Percentiles rank a stretch among this genome's conserved stretches.
These are phyloP conservation scores for Caenorhabditis sulstoni DNA, from an alignment of 2,888 invertebrate genomes.

Conservation along the genomic window DNA sequence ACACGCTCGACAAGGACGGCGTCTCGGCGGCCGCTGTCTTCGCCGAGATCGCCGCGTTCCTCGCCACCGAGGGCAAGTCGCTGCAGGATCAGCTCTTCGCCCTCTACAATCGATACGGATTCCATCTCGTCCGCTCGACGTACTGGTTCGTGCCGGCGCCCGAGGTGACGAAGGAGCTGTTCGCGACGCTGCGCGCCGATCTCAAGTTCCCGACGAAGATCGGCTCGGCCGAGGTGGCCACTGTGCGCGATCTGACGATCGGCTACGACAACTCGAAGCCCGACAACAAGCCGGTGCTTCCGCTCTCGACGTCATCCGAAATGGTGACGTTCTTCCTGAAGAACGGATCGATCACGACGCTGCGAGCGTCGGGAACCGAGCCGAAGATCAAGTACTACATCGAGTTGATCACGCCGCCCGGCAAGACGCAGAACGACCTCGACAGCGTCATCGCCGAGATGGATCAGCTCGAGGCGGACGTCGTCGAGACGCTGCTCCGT, in stretches of 20 bases:
- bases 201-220: constrained; percentile 82
- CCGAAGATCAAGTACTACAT: constrained; percentile 99
- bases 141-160: constrained; percentile 85
- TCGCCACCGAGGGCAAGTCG: constrained; percentile 82
- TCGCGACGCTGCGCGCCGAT: constrained; percentile 72
- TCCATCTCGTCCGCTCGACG: constrained; percentile 90
- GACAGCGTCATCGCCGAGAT: constrained; percentile 70
- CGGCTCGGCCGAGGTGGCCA: constrained; percentile 83
- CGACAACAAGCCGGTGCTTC: constrained; percentile 86
- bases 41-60: constrained; percentile 87
- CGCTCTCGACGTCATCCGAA: constrained; percentile 84
- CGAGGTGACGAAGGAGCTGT: constrained; percentile 74
- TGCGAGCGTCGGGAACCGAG: constrained; percentile 97
- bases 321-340: constrained; percentile 96
- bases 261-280: constrained; percentile 88
- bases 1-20: constrained; percentile 92
- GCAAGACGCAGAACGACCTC: constrained; percentile 75
- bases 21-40: constrained; percentile 90
- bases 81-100: constrained; percentile 84
- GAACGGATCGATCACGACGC: constrained; percentile 89
- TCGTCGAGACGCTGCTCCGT: constrained; percentile 74
- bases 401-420: constrained; percentile 84
- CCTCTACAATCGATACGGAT: constrained; percentile 90
- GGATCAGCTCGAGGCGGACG: constrained; percentile 74
- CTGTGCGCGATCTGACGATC: constrained; percentile 91